phyloP scores from a whole-genome alignment of 1,140 invertebrate genomes.

The Heliothis virescens region DNA sequence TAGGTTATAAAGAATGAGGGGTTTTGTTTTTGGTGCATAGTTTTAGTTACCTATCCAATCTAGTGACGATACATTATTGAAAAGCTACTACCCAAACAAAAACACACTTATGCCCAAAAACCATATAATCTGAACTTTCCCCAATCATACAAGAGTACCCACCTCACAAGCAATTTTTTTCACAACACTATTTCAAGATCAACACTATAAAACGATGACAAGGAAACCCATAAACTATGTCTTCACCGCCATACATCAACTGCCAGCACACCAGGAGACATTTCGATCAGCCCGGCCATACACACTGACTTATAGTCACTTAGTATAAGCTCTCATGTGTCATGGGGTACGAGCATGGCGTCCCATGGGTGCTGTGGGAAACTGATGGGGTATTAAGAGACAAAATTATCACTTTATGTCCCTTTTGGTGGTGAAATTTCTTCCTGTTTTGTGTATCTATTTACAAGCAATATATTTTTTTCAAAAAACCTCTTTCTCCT shows the following conservation, averaged over 20 bases:
- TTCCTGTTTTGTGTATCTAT: too few relatives aligned
- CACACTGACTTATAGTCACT: neutral
- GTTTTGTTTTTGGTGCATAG: too few relatives aligned
- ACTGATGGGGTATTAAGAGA: neutral
- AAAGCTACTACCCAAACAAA: too few relatives aligned
- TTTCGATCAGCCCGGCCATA: slow-evolving; percentile 1
- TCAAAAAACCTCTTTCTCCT: too few relatives aligned
- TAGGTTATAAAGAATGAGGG: too few relatives aligned
- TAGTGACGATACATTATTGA: too few relatives aligned
- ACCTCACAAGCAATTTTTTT: neutral
- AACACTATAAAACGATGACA: neutral
- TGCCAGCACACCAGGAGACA: neutral
- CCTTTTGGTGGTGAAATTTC: neutral
- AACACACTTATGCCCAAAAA: too few relatives aligned
- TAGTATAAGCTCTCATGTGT: too few relatives aligned
- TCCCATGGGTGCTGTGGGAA: neutral
- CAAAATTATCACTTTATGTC: neutral
- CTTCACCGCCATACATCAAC: slow-evolving; percentile 8
- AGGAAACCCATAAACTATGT: neutral
- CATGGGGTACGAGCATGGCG: neutral
- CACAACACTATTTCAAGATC: neutral
- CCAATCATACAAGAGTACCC: neutral
- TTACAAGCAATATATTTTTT: too few relatives aligned
- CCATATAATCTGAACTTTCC: too few relatives aligned
- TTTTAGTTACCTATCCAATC: too few relatives aligned